Evolutionary conservation across 92 coral and sea anemone genomes (phyloP).

Genomic region (Bergia sp.): DNA sequence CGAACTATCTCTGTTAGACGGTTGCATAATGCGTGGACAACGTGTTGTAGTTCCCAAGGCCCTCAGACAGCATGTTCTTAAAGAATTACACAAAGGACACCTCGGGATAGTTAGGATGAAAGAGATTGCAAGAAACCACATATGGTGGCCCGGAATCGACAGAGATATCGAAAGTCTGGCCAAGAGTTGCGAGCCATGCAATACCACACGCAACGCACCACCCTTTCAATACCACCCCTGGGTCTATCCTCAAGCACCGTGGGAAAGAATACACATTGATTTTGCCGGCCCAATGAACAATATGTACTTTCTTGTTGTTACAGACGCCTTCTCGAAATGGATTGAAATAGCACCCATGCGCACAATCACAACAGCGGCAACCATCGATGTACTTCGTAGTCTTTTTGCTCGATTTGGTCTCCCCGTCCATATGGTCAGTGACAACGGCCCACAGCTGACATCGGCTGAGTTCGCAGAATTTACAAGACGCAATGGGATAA

Average conservation of each 20-base stretch:
- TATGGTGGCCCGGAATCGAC: constrained; percentile 43
- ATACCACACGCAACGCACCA: too few species aligned
- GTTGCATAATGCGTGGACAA: constrained; percentile 54
- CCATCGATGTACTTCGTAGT: constrained; percentile 28
- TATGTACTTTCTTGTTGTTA: constrained; percentile 40
- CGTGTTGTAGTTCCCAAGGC: constrained; percentile 39
- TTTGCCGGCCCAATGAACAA: constrained; percentile 48
- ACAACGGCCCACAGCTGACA: constrained; percentile 56
- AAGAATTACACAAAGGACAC: constrained; percentile 49
- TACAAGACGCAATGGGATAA: constrained; percentile 39
- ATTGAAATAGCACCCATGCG: constrained; percentile 42
- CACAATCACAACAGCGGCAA: constrained; percentile 43
- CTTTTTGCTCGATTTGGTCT: constrained; percentile 30
- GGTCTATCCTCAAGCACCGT: constrained; percentile 43
- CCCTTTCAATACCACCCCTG: constrained; percentile 43
- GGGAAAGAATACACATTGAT: constrained; percentile 52
- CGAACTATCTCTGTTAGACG: constrained; percentile 30
- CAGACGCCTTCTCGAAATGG: constrained; percentile 51
- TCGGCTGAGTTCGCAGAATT: constrained; percentile 43
- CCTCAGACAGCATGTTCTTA: constrained; percentile 13
- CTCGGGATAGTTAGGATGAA: constrained; percentile 39
- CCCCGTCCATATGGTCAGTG: constrained; percentile 39
- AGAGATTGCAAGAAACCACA: constrained; percentile 19
- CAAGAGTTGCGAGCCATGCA: constrained; percentile 36
- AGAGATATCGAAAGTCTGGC: constrained; percentile 39